Percentiles rank a stretch among this genome's conserved stretches.
phyloP scores from a whole-genome alignment of 2,797 vertebrate genomes.

The Psittacula derbiana region DNA sequence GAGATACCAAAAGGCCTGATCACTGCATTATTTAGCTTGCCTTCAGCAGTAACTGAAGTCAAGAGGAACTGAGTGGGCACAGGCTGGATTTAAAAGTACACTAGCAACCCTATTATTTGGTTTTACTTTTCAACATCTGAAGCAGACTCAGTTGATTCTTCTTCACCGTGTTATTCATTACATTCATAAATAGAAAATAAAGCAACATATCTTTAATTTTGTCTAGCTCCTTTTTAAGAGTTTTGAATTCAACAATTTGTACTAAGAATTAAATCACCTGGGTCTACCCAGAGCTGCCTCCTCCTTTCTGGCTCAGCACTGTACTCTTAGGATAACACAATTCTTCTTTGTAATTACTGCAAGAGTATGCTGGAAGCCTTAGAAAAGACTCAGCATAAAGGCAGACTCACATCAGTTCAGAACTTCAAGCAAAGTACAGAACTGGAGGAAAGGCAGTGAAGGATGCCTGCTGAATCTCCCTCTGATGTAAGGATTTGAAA shows the following conservation, averaged over 20 bases:
- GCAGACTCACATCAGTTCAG: not conserved
- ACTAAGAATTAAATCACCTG: not conserved
- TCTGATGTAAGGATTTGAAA: not conserved
- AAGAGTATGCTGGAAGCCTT: not conserved
- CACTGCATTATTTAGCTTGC: not conserved
- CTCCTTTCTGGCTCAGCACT: not conserved
- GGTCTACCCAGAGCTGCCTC: not conserved
- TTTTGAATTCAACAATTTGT: not conserved
- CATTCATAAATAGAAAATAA: not conserved
- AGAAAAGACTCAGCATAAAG: not conserved
- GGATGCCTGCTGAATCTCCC: not conserved
- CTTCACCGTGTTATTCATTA: fast-evolving
- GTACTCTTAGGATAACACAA: not conserved
- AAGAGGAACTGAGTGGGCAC: not conserved
- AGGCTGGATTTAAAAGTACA: not conserved
- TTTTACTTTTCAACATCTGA: not conserved
- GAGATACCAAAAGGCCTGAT: not conserved
- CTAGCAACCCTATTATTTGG: not conserved
- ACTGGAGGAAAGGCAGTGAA: not conserved
- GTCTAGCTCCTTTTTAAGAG: not conserved
- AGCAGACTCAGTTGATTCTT: not conserved
- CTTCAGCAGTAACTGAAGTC: not conserved
- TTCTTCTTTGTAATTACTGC: not conserved
- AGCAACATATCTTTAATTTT: not conserved
- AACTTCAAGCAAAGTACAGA: not conserved